These are phyloP conservation scores for Euclidia mi DNA, from an alignment of 2,888 invertebrate species.

Conservation along the genomic window DNA sequence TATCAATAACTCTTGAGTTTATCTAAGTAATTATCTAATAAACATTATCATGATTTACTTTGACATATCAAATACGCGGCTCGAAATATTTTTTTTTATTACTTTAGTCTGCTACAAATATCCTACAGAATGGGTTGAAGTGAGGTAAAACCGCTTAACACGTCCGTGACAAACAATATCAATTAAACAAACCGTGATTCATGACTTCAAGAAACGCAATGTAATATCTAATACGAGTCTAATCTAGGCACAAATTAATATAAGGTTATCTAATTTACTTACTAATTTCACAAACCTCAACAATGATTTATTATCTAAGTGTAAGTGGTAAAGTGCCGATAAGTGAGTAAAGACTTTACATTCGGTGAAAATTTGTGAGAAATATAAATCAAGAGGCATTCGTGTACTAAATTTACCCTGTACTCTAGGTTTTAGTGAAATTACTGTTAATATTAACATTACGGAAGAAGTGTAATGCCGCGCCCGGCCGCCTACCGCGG, in stretches of 20 bases:
- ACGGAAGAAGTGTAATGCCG: conserved; percentile 61
- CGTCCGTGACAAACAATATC: conserved; percentile 66
- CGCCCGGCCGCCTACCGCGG: conserved; percentile 43
- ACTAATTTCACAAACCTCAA: conserved; percentile 84
- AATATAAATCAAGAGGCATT: conserved; percentile 81
- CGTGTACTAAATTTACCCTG: conserved; percentile 89
- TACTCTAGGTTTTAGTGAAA: conserved; percentile 88
- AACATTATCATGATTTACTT: conserved; percentile 88
- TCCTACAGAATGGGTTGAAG: conserved; percentile 85
- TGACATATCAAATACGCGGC: conserved; percentile 90
- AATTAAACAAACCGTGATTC: conserved; percentile 64
- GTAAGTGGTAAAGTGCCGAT: conserved; percentile 81
- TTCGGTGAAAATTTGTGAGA: conserved; percentile 84
- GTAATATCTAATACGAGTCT: conserved; percentile 69
- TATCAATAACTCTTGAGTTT: conserved; percentile 83
- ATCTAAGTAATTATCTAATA: conserved; percentile 87
- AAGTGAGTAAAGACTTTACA: conserved; percentile 84
- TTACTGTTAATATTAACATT: conserved; percentile 73
- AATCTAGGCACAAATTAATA: conserved; percentile 77
- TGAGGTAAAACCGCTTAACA: conserved; percentile 72
- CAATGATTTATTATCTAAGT: conserved; percentile 82
- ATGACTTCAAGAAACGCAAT: conserved; percentile 64
- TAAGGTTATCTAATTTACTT: conserved; percentile 77
- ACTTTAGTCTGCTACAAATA: conserved; percentile 83
- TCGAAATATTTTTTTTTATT: conserved; percentile 87